Conservation (phyloP, 2,797 vertebrate species). For the Nyctibius grandis region DNA sequence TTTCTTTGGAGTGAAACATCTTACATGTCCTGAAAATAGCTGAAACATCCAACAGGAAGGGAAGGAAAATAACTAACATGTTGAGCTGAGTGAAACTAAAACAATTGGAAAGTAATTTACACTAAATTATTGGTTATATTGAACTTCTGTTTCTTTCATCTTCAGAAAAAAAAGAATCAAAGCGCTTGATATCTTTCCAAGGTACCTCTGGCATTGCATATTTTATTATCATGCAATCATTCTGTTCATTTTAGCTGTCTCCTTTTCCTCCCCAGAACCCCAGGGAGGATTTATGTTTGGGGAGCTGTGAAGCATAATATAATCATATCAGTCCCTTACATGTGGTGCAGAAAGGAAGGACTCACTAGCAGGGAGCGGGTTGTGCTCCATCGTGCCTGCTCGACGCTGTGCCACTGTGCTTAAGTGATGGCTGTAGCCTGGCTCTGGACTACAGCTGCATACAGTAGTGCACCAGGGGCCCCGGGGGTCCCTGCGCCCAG, state of each 20-base stretch:
- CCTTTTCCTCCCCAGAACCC: not conserved
- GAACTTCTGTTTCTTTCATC: not conserved
- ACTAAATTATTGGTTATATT: not conserved
- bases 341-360: accelerated
- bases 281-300: not conserved
- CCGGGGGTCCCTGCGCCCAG: too few relatives aligned
- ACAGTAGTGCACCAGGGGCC: accelerated
- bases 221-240: not conserved
- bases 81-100: not conserved
- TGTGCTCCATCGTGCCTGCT: not conserved
- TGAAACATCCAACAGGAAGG: not conserved
- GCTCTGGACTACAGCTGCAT: not conserved
- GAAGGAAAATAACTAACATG: not conserved
- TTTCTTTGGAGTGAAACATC: not conserved
- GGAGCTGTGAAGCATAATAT: not conserved
- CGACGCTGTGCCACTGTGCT: accelerated
- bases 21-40: constrained; percentile 2
- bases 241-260: not conserved
- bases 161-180: not conserved
- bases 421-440: not conserved
- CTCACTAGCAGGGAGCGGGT: not conserved
- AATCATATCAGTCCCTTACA: not conserved
- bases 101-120: not conserved
- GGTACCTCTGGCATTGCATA: not conserved
- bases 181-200: not conserved